Percentiles rank a stretch among this genome's conserved stretches.
Evolutionary conservation across 1,140 invertebrate genomes (phyloP).

Genomic region (Trichomalopsis sarcophagae): DNA sequence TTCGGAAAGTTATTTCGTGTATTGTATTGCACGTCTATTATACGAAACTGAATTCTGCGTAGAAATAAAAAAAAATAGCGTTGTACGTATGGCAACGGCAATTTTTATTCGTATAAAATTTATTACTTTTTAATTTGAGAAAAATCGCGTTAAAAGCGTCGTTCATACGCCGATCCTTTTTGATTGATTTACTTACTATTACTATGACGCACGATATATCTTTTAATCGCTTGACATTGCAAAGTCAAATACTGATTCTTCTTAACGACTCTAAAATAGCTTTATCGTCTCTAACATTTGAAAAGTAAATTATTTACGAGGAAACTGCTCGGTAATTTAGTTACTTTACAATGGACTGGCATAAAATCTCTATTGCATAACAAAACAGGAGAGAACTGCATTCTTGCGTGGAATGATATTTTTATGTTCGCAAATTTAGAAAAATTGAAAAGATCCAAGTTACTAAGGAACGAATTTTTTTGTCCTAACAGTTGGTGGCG

Average conservation of each 20-base stretch:
- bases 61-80: neutral
- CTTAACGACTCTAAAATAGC: neutral
- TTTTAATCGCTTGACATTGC: constrained; percentile 4
- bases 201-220: constrained; percentile 16
- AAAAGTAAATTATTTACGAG: neutral
- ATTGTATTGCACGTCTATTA: neutral
- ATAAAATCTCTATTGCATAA: neutral
- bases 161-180: neutral
- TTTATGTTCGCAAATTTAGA: too few species aligned
- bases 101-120: neutral
- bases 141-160: neutral
- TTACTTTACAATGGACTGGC: too few species aligned
- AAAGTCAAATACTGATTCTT: constrained; percentile 28
- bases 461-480: neutral
- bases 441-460: neutral
- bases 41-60: neutral
- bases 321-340: neutral
- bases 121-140: constrained; percentile 31
- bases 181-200: constrained; percentile 23
- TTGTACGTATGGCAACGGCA: neutral
- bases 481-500: constrained; percentile 24
- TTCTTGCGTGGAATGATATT: neutral
- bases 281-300: neutral
- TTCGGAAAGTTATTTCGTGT: neutral
- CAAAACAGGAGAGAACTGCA: neutral